A percentile compares a stretch with the other conserved stretches of the same genome.
These are phyloP conservation scores for Himalopsyche japonica DNA, from an alignment of 2,888 invertebrate genomes.

Conservation along the genomic window DNA sequence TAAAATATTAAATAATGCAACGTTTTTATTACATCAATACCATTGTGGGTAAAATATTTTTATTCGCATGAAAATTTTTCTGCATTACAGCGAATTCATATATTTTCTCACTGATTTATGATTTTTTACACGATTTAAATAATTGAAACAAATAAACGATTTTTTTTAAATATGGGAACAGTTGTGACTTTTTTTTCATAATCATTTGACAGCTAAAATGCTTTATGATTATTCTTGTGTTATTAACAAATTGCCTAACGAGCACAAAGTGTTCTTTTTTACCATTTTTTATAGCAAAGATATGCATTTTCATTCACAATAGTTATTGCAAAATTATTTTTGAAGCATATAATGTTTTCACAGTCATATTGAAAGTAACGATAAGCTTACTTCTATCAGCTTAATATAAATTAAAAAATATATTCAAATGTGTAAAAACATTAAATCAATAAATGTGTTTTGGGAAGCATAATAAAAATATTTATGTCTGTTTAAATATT, in stretches of 20 bases:
- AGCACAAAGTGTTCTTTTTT: too few species aligned
- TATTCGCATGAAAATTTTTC: background rate
- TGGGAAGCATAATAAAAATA: too few species aligned
- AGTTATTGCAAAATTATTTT: too few species aligned
- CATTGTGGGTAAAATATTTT: background rate
- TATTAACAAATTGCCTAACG: background rate
- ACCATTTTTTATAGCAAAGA: too few species aligned
- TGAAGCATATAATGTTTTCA: too few species aligned
- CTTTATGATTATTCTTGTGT: background rate
- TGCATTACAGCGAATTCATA: background rate
- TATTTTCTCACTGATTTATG: background rate
- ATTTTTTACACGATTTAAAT: background rate
- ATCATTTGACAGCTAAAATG: background rate
- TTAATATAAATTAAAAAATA: too few species aligned
- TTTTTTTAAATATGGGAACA: background rate
- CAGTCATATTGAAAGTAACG: too few species aligned
- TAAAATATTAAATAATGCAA: background rate
- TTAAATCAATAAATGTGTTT: too few species aligned
- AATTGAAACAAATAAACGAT: background rate
- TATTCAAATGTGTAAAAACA: too few species aligned
- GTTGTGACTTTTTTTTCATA: background rate
- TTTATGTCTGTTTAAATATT: too few species aligned
- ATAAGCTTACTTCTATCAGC: too few species aligned
- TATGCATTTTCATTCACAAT: too few species aligned
- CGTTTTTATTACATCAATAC: background rate